Evolutionary conservation across 2,797 vertebrate genomes (phyloP).

Genomic region (Crenuchus spilurus): DNA sequence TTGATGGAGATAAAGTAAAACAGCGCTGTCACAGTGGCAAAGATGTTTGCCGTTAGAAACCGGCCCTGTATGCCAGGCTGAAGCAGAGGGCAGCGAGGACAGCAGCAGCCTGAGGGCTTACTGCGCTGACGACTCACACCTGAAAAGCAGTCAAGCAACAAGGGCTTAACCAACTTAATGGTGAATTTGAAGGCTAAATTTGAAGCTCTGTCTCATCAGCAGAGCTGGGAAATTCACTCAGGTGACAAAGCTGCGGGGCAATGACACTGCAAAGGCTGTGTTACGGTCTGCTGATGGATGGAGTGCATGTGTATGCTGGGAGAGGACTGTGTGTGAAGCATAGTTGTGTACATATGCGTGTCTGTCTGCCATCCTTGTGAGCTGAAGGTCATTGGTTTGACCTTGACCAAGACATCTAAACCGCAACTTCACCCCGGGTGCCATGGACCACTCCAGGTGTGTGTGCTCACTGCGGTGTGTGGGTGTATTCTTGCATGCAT

Average conservation of each 20-base stretch:
- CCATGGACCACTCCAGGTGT: no score
- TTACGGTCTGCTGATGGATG: no score
- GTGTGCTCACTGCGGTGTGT: no score
- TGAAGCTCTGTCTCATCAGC: constrained; percentile 23
- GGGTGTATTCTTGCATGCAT: no score
- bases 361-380: no score
- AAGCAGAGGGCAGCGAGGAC: not conserved
- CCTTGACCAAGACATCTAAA: no score
- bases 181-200: not conserved
- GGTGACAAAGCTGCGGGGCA: constrained; percentile 68
- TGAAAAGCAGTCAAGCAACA: constrained; percentile 5
- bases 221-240: constrained; percentile 52
- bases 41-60: not conserved
- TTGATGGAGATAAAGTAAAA: not conserved
- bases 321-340: no score
- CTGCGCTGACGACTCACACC: not conserved
- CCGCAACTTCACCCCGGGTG: no score
- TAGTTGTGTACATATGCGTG: no score
- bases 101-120: not conserved
- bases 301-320: no score
- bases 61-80: not conserved
- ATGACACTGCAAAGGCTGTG: no score
- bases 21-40: not conserved
- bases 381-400: no score
- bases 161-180: constrained; percentile 1